phyloP scores from a whole-genome alignment of 2,888 invertebrate genomes.

The Tridacna gigas region DNA sequence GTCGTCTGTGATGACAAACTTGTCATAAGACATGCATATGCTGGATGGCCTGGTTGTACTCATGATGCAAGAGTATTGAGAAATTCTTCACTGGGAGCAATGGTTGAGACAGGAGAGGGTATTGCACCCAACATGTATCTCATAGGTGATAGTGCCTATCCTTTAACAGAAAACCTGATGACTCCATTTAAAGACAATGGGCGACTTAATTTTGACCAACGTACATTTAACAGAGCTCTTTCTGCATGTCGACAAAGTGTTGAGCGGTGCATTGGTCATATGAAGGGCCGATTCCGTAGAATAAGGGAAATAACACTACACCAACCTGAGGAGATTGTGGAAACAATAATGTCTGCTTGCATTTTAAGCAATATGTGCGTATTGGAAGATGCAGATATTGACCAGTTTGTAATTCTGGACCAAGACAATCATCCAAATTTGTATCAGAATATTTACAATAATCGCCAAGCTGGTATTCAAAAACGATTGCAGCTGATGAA shows the following conservation, averaged over 20 bases:
- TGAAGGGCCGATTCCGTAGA: neutral
- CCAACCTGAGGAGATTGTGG: neutral
- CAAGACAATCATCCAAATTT: neutral
- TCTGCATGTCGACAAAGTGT: neutral
- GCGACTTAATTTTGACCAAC: neutral
- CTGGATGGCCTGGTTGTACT: neutral
- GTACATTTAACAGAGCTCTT: neutral
- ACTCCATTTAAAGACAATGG: neutral
- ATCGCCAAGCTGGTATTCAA: neutral
- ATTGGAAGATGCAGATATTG: neutral
- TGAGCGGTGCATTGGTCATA: neutral
- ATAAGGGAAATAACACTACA: neutral
- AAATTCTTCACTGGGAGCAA: neutral
- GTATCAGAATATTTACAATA: neutral
- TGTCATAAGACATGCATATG: neutral
- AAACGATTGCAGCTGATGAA: neutral
- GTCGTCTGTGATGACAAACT: neutral
- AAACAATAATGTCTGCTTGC: constrained; percentile 1
- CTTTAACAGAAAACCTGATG: neutral
- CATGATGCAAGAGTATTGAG: neutral
- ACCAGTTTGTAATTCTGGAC: neutral
- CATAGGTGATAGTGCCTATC: neutral
- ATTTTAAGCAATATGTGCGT: neutral
- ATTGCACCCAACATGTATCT: neutral
- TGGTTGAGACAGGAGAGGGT: neutral